Conservation (phyloP, 2,888 invertebrate genomes). For the Meiosimyza decipiens region DNA sequence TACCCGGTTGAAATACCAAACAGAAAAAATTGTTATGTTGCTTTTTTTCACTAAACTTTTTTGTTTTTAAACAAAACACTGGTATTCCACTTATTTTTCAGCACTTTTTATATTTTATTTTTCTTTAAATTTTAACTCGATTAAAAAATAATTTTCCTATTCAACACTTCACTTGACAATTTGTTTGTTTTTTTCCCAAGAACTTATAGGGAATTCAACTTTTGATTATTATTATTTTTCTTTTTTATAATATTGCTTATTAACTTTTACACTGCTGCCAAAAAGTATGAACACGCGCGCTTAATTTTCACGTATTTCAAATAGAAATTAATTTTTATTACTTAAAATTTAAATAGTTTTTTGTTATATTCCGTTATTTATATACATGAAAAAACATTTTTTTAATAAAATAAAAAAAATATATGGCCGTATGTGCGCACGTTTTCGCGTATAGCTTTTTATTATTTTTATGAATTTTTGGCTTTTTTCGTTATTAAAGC, state of each 20-base stretch:
- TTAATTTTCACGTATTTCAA: not conserved
- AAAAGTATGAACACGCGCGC: constrained; percentile 1
- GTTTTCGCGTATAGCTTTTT: not conserved
- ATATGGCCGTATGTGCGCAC: not conserved
- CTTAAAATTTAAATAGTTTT: constrained; percentile 8
- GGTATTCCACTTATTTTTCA: not conserved
- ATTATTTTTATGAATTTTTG: constrained; percentile 5
- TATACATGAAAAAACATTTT: not conserved
- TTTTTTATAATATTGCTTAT: too few relatives aligned
- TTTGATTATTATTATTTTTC: too few relatives aligned
- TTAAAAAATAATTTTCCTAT: constrained; percentile 14
- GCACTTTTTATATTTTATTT: not conserved
- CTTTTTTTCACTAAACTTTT: not conserved
- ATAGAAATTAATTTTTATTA: constrained; percentile 19
- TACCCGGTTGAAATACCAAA: not conserved
- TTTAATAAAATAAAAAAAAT: not conserved
- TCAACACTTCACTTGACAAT: constrained; percentile 39
- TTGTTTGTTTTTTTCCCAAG: constrained; percentile 39
- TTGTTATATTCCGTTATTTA: not conserved
- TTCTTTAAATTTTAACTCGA: not conserved
- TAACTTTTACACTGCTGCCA: not conserved
- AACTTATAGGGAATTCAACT: too few relatives aligned
- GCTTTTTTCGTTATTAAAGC: not conserved
- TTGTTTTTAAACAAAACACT: not conserved
- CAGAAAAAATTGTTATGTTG: not conserved